Evolutionary conservation across 2,797 vertebrate genomes (phyloP).

Genomic region (Melanotaenia boesemani): DNA sequence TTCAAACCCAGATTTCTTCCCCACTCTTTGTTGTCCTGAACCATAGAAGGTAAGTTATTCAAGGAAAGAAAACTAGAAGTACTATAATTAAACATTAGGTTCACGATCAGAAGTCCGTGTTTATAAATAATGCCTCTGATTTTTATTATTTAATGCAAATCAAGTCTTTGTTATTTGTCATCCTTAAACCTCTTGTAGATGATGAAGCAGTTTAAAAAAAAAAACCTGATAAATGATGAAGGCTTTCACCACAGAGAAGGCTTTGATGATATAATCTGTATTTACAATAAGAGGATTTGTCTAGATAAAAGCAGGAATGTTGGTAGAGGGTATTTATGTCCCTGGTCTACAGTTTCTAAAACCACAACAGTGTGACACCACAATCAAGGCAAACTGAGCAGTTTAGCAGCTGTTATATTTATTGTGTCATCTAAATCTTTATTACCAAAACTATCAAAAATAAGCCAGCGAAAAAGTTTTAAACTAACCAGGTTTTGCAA

Average conservation of each 20-base stretch:
- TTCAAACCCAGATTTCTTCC: no score
- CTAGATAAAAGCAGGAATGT: background rate
- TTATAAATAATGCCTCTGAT: background rate
- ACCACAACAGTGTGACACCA: background rate
- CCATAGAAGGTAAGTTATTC: no score
- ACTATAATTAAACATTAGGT: no score
- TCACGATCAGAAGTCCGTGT: background rate
- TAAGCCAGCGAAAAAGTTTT: background rate
- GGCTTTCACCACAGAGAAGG: background rate
- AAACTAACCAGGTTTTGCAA: background rate
- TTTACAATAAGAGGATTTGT: background rate
- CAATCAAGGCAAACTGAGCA: background rate
- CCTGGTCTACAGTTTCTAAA: background rate
- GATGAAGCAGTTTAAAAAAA: background rate
- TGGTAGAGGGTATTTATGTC: background rate
- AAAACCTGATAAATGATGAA: background rate
- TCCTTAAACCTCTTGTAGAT: background rate
- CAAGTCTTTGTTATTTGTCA: background rate
- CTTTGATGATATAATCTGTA: background rate
- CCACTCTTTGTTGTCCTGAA: no score
- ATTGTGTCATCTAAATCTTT: background rate
- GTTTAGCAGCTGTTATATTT: background rate
- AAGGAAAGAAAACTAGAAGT: no score
- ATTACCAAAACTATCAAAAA: background rate
- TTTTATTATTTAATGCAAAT: background rate